A percentile compares a stretch with the other conserved stretches of the same genome.
phyloP scores from a whole-genome alignment of 2,113 vertebrate species.

The Callipepla squamata region DNA sequence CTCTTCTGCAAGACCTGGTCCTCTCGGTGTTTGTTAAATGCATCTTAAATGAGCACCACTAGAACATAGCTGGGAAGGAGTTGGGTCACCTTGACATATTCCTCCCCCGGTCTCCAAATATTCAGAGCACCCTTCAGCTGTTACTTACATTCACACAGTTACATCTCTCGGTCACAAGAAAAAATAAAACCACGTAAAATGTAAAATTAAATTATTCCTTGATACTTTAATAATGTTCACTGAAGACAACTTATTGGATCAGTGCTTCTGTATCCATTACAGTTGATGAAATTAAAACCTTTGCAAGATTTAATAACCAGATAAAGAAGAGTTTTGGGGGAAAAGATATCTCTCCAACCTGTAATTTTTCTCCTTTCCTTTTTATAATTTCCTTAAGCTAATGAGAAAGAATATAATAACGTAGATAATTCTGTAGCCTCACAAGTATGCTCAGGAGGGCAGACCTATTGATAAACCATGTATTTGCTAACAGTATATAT shows the following conservation, averaged over 20 bases:
- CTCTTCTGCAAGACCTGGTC: neutral
- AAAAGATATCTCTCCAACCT: neutral
- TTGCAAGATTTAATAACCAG: neutral
- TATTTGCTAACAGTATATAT: neutral
- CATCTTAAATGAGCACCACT: neutral
- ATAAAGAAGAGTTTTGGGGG: neutral
- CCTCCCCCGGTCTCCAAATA: neutral
- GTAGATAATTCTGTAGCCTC: neutral
- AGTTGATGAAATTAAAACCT: constrained; percentile 6
- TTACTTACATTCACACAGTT: neutral
- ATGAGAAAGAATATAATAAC: neutral
- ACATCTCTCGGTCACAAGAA: neutral
- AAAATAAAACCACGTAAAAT: neutral
- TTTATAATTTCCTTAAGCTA: neutral
- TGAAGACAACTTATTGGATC: neutral
- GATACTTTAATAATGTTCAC: neutral
- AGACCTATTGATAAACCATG: neutral
- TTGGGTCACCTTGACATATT: neutral
- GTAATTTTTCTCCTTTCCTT: neutral
- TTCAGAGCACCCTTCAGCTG: neutral
- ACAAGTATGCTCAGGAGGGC: neutral
- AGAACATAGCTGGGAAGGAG: neutral
- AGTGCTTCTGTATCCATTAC: neutral
- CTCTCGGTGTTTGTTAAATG: neutral
- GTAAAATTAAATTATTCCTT: neutral